phyloP scores from a whole-genome alignment of 2,888 invertebrate genomes.

The Parthenolecanium corni region DNA sequence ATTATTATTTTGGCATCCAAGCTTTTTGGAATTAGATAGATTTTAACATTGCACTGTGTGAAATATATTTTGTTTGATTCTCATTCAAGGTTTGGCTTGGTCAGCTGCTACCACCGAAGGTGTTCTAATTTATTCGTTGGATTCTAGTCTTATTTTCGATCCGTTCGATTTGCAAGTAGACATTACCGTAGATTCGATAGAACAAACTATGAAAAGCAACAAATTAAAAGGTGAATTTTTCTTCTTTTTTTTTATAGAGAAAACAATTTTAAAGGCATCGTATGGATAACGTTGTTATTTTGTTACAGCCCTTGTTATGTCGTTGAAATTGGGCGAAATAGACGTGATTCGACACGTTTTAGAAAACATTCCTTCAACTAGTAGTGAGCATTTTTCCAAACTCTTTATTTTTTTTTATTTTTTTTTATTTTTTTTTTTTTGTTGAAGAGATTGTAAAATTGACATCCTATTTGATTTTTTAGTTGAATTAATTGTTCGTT shows the following conservation, averaged over 20 bases:
- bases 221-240: no score
- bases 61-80: no score
- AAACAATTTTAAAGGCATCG: background rate
- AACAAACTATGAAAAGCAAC: constrained; percentile 42
- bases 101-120: constrained; percentile 93
- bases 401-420: constrained; percentile 15
- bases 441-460: no score
- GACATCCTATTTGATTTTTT: constrained; percentile 36
- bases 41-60: no score
- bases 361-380: constrained; percentile 62
- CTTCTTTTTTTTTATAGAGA: background rate
- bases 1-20: no score
- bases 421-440: constrained; percentile 26
- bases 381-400: constrained; percentile 50
- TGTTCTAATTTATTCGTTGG: constrained; percentile 73
- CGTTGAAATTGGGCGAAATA: constrained; percentile 74
- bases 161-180: constrained; percentile 78
- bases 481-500: constrained; percentile 64
- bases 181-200: constrained; percentile 64
- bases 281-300: background rate
- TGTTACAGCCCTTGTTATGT: constrained; percentile 61
- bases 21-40: no score
- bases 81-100: constrained; percentile 62
- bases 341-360: constrained; percentile 63
- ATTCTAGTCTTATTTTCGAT: constrained; percentile 72